Evolutionary conservation across 1,140 invertebrate genomes (phyloP).

Genomic region (Myzus persicae): DNA sequence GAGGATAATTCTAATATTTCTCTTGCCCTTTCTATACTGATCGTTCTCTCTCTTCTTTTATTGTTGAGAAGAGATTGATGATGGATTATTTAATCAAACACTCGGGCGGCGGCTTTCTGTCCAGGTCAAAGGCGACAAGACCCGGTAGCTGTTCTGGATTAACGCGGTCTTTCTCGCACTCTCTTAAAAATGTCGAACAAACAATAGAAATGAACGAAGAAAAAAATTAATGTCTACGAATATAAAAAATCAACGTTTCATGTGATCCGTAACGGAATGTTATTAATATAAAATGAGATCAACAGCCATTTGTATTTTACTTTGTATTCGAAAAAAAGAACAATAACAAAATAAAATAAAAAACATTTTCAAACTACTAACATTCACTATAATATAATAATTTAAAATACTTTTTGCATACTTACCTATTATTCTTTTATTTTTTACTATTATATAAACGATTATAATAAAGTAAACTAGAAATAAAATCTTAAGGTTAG

Average conservation of each 20-base stretch:
- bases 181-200: slow-evolving; percentile 48
- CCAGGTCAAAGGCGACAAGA: slow-evolving; percentile 52
- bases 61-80: slow-evolving; percentile 47
- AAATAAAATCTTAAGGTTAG: background rate
- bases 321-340: slow-evolving; percentile 15
- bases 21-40: background rate
- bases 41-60: background rate
- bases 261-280: slow-evolving; percentile 56
- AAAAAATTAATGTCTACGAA: slow-evolving; percentile 48
- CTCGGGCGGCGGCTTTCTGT: slow-evolving; percentile 28
- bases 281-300: slow-evolving; percentile 52
- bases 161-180: slow-evolving; percentile 33
- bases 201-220: slow-evolving; percentile 34
- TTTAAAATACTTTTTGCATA: slow-evolving; percentile 11
- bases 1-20: slow-evolving; percentile 9
- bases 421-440: too few species aligned
- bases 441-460: background rate
- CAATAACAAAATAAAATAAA: slow-evolving; percentile 18
- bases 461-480: background rate
- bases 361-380: background rate
- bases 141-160: slow-evolving; percentile 55
- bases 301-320: slow-evolving; percentile 31
- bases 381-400: slow-evolving; percentile 4
- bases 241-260: slow-evolving; percentile 39
- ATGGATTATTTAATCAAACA: slow-evolving; percentile 57